Base-by-base conservation (phyloP, 2,797 vertebrate genomes). In the Toxotes lorentzi region DNA sequence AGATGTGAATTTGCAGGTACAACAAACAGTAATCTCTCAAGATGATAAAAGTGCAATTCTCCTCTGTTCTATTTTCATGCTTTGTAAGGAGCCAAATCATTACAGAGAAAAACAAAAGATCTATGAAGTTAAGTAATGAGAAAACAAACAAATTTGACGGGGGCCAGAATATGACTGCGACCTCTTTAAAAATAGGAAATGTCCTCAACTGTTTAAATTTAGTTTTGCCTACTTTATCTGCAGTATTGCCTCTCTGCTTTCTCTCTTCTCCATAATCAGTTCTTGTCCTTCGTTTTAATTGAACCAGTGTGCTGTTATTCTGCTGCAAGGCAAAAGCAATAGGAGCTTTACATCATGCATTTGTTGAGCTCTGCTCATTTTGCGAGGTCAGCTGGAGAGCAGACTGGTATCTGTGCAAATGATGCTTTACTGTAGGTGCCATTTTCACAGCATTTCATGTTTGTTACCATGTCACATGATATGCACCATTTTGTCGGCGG, bases 41-140 rank as follows among this genome's bases (percentile, higher is more conserved):
- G 74, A 87, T 91, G 91, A 93, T 91, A 63, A 88, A 91, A 87
- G 88, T 66, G 57, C 72, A 86, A 76, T 75, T 83, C 45, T 77
- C 68, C 60, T 91, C 70, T 84, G 85, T 88, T 93, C 91, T 93
- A 92, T 92, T 93, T 94, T 76, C 57, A 87, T 54, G 62, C 83
- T 85, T 89, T 67, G 23, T 66, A 79, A 56, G 40, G 24, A 79
- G 61, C 54, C 1, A 75, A 88, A 86, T 86, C 76, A 88, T 83
- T 75, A 76, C 41, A n/a, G 40, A 63, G 48, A 68, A 57, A 74
- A 75, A n/a, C n/a, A n/a, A 59, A 40, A 24, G 13, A 71, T 63
- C 69, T 83, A 38, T 79, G 59, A 87, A 86, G 77, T 76, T 79
- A 75, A 88, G 73, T 71, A 86, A 88, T 91, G 86, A 91, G 77